Conservation (phyloP, 2,888 invertebrate species). For the Mythimna loreyi region DNA sequence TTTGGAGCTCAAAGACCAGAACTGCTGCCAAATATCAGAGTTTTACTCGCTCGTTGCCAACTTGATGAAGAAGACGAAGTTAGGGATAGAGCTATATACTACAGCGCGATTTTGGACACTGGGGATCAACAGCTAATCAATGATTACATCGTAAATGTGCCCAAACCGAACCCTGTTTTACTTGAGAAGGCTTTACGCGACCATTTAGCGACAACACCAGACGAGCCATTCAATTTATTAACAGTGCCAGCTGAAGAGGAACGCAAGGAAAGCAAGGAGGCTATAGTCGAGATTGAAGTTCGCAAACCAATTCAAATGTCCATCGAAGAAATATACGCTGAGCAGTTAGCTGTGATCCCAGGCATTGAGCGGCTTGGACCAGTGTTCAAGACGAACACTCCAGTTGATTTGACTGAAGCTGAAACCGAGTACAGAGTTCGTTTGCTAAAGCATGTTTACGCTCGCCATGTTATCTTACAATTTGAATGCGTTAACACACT, state of each 20-base stretch:
- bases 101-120: conserved; percentile 95
- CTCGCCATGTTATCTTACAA: conserved; percentile 96
- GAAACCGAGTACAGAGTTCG: conserved; percentile 99
- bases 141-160: conserved; percentile 94
- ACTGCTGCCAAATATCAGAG: conserved; percentile 93
- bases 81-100: conserved; percentile 99
- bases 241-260: conserved; percentile 97
- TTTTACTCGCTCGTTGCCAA: conserved; percentile 96
- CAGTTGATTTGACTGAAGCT: conserved; percentile 98
- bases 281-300: conserved; percentile 92
- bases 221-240: conserved; percentile 95
- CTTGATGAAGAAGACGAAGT: conserved; percentile 99
- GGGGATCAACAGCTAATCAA: conserved; percentile 93
- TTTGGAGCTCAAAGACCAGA: conserved; percentile 98
- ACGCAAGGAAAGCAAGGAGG: conserved; percentile 95
- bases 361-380: conserved; percentile 96
- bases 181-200: conserved; percentile 97
- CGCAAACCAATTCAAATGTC: conserved; percentile 97
- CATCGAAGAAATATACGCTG: conserved; percentile 96
- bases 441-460: conserved; percentile 98
- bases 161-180: conserved; percentile 95
- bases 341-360: conserved; percentile 95
- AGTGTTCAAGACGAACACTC: conserved; percentile 96
- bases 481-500: conserved; percentile 99
- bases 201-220: conserved; percentile 94